phyloP scores from a whole-genome alignment of 2,113 vertebrate species.

The Muscicapa adusta region DNA sequence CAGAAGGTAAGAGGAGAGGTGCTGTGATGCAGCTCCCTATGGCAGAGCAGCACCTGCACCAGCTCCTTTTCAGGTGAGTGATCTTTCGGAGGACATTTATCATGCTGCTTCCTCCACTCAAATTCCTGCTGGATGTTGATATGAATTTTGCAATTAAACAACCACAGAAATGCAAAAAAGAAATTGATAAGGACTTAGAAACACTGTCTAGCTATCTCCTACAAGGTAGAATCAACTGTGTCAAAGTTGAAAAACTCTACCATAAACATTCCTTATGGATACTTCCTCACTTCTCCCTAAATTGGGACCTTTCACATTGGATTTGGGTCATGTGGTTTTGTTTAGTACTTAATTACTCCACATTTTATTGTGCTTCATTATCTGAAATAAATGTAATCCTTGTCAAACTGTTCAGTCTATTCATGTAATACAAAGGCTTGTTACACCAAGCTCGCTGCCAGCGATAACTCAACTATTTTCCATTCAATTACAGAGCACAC shows the following conservation, averaged over 20 bases:
- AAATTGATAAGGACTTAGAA: background rate
- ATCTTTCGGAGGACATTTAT: background rate
- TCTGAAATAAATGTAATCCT: slow-evolving; percentile 16
- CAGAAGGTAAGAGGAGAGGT: background rate
- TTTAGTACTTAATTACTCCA: background rate
- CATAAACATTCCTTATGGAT: background rate
- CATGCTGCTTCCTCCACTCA: background rate
- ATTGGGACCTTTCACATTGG: background rate
- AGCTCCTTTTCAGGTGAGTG: background rate
- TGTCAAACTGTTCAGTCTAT: background rate
- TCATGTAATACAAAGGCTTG: background rate
- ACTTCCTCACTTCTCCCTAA: background rate
- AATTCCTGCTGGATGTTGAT: background rate
- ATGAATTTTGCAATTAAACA: background rate
- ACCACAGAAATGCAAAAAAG: background rate
- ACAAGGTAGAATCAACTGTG: background rate
- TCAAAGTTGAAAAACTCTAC: background rate
- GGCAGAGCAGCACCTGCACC: background rate
- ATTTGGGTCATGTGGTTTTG: background rate
- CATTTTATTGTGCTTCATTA: background rate
- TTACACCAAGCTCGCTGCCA: background rate
- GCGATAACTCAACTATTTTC: slow-evolving; percentile 2
- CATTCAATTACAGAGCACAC: slow-evolving; percentile 24
- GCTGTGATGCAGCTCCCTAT: background rate
- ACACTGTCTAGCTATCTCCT: background rate